Evolutionary conservation across 2,888 invertebrate genomes (phyloP).

Genomic region (Opisthograptis luteolata): DNA sequence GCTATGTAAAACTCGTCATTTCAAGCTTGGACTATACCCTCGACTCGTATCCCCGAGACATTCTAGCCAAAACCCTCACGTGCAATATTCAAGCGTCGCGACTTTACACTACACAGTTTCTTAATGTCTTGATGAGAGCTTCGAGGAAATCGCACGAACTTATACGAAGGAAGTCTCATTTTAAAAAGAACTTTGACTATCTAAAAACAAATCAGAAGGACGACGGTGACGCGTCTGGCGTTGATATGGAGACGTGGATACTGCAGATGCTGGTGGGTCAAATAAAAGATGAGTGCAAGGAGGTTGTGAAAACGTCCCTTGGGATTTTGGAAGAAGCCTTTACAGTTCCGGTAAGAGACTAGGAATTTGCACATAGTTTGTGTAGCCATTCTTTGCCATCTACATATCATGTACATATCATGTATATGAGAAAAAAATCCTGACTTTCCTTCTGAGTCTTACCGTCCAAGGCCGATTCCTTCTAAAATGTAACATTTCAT

Average conservation of each 20-base stretch:
- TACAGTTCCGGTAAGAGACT: slow-evolving; percentile 92
- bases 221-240: slow-evolving; percentile 53
- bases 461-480: no score
- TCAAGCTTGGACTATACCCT: slow-evolving; percentile 95
- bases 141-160: slow-evolving; percentile 78
- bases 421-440: no score
- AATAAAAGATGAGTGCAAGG: slow-evolving; percentile 92
- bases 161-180: slow-evolving; percentile 69
- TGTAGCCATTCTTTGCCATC: no score
- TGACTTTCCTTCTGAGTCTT: no score
- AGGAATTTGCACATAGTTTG: no score
- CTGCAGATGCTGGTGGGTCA: slow-evolving; percentile 93
- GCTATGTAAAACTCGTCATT: slow-evolving; percentile 96
- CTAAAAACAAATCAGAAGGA: slow-evolving; percentile 58
- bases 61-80: slow-evolving; percentile 84
- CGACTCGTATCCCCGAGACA: slow-evolving; percentile 88
- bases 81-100: slow-evolving; percentile 84
- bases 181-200: slow-evolving; percentile 67
- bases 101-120: slow-evolving; percentile 95
- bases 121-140: slow-evolving; percentile 93
- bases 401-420: no score
- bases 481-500: no score
- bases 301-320: slow-evolving; percentile 92
- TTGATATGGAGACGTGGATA: slow-evolving; percentile 93
- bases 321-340: slow-evolving; percentile 96